Conservation (phyloP, 1,140 invertebrate genomes). For the Pseudoatta argentina region DNA sequence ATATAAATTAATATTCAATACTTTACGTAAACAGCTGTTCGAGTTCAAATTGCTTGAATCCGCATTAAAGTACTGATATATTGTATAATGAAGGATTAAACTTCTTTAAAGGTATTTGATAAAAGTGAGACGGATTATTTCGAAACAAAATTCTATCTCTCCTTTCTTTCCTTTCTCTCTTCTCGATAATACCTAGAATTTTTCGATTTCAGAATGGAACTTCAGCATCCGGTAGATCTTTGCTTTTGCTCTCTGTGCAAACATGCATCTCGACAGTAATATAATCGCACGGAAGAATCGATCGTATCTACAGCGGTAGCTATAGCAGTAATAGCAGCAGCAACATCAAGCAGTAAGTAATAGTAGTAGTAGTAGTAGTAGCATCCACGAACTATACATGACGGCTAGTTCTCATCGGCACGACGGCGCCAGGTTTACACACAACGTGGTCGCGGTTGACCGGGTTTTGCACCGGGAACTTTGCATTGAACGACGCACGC, state of each 20-base stretch:
- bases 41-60: background rate
- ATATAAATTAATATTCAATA: background rate
- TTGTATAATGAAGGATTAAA: background rate
- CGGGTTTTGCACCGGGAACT: constrained; percentile 76
- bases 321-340: background rate
- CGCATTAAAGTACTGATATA: background rate
- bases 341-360: background rate
- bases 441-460: constrained; percentile 72
- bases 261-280: constrained; percentile 8
- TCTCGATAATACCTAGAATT: background rate
- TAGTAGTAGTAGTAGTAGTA: background rate
- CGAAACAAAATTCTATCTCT: constrained; percentile 2
- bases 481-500: constrained; percentile 74
- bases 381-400: background rate
- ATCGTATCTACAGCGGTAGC: constrained; percentile 31
- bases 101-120: background rate
- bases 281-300: constrained; percentile 63
- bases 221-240: background rate
- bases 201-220: constrained; percentile 20
- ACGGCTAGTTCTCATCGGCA: constrained; percentile 21
- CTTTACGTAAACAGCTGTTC: background rate
- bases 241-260: constrained; percentile 33
- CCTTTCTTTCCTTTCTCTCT: background rate
- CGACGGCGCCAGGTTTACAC: constrained; percentile 53
- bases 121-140: background rate